Evolutionary conservation across 2,113 vertebrate species (phyloP).

Genomic region (Cebus imitator): DNA sequence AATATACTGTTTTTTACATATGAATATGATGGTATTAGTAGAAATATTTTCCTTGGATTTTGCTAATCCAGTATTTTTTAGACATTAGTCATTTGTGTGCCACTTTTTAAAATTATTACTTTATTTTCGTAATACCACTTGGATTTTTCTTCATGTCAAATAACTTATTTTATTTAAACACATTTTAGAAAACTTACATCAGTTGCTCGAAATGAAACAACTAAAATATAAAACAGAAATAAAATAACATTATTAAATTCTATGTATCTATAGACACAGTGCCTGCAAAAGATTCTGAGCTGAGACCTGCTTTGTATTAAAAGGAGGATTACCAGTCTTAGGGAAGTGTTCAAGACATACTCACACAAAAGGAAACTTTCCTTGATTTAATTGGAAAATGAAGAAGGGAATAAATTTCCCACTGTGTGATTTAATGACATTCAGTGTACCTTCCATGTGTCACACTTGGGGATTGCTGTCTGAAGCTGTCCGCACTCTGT

Average conservation of each 20-base stretch:
- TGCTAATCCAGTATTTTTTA: not conserved
- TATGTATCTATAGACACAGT: not conserved
- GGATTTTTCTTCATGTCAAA: slow-evolving; percentile 33
- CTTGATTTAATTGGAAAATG: not conserved
- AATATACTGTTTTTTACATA: not conserved
- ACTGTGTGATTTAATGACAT: not conserved
- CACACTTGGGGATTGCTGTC: not conserved
- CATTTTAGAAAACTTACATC: not conserved
- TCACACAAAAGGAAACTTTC: not conserved
- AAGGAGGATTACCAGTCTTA: not conserved
- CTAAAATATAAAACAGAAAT: not conserved
- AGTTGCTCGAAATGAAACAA: not conserved
- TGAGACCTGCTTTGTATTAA: not conserved
- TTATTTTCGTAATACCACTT: not conserved
- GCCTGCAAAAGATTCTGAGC: not conserved
- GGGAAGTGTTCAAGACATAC: not conserved
- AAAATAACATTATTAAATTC: not conserved
- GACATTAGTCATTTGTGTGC: not conserved
- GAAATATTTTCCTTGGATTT: not conserved
- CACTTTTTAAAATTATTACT: not conserved
- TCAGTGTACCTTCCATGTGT: not conserved
- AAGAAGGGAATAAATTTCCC: not conserved
- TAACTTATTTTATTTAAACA: slow-evolving; percentile 27
- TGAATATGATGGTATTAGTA: not conserved
- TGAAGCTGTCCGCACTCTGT: not conserved